Percentiles rank a stretch among this genome's conserved stretches.
These are phyloP conservation scores for Pardosa pseudoannulata DNA, from an alignment of 2,888 invertebrate species.

Conservation along the genomic window DNA sequence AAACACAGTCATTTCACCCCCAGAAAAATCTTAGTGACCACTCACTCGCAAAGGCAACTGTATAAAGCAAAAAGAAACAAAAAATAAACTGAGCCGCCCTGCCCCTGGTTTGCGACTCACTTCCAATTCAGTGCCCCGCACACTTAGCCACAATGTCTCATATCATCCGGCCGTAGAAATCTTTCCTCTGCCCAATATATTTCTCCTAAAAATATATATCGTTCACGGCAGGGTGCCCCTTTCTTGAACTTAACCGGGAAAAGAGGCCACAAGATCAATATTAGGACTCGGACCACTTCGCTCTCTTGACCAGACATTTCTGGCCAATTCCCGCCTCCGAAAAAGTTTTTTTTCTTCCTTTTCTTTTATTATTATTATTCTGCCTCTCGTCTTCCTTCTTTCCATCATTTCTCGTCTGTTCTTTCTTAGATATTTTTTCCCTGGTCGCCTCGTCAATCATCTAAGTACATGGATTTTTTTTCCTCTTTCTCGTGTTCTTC, in stretches of 20 bases:
- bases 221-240: constrained; percentile 62
- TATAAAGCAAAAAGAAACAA: neutral
- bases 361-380: constrained; percentile 21
- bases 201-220: constrained; percentile 54
- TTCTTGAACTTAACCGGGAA: constrained; percentile 51
- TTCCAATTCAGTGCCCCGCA: constrained; percentile 1
- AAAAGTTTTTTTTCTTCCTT: constrained; percentile 30
- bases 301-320: constrained; percentile 56
- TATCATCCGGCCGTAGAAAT: constrained; percentile 34
- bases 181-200: constrained; percentile 38
- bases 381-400: constrained; percentile 61
- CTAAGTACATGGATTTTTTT: constrained; percentile 2
- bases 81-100: neutral
- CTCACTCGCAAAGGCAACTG: constrained; percentile 11
- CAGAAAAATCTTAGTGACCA: neutral
- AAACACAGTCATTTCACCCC: neutral
- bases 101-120: neutral
- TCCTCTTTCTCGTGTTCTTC: constrained; percentile 18
- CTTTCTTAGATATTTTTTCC: constrained; percentile 41
- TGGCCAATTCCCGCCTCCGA: constrained; percentile 54
- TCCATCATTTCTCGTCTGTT: constrained; percentile 64
- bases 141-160: constrained; percentile 61
- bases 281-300: constrained; percentile 51
- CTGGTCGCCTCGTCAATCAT: constrained; percentile 67
- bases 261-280: constrained; percentile 49